Base-by-base conservation (phyloP, 1,140 invertebrate genomes). In the Lucilia sericata region DNA sequence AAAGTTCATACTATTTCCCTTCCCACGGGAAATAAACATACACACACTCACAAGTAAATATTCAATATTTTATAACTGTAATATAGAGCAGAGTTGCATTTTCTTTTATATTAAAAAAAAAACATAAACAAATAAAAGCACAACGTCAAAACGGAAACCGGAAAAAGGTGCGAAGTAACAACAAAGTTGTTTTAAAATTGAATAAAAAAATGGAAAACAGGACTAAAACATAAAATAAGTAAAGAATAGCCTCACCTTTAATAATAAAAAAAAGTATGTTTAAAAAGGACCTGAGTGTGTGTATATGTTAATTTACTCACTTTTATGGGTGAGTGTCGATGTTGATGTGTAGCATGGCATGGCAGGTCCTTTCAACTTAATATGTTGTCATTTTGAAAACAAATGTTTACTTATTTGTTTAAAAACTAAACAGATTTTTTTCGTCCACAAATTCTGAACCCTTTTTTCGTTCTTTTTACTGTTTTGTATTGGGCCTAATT, bases 131-230 rank as follows among this genome's bases (percentile, higher is more conserved):
- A 80, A 80, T 49, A 80, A 49, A 80, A 80, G 76, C 76, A 25
- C 47, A 80, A 80, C 76, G 76, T 25, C 42, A 80, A 80, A 80
- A 80, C 42, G 76, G 76, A 80, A 80, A 80, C 76, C 76, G 76
- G 76, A 80, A 49, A 75, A 80, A 80, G 76, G 76, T 80, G 76
- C 76, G 76, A 80, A 80, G 76, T 80, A 80, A 80, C 76, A 80
- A 80, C 76, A 80, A 80, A 21, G 34, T 80, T 80, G n/a, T 25
- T 80, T 51, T 80, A 21, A 51, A 80, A 78, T 78, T 78, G 7
- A 78, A 78, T 78, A 78, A n/a, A 78, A 49, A 80, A 13, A 80
- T n/a, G 13, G 5, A 49, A 49, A 13, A 49, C n/a, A 76, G 42
- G 10, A 14, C 17, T 14, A 14, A 25, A n/a, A 80, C 7, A 25